Base-by-base conservation (phyloP, 2,888 invertebrate species). In the Caradrina clavipalpis region DNA sequence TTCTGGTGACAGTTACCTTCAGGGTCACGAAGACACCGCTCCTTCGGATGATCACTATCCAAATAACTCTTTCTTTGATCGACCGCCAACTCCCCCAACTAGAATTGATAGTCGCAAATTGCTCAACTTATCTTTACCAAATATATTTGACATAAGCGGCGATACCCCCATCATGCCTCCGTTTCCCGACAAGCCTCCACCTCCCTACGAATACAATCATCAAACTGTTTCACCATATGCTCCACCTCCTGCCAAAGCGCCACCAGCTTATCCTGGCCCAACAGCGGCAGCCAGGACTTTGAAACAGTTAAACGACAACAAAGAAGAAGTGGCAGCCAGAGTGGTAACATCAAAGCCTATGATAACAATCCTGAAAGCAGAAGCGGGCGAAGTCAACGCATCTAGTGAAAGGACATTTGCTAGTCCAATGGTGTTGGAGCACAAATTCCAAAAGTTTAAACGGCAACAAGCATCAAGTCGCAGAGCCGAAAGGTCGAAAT, bases 271-370 rank as follows among this genome's bases (percentile, higher is more conserved):
- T 91, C 97, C 97, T 1, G 96, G 96, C 10, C 84, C 87, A 49
- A 73, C 88, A 51, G 74, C 84, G 54, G 81, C 90, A 21, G 84
- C 80, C 21, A 75, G 79, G 55, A 79, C 89, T 63, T 80, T 88
- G 35, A 92, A 91, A 84, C 88, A 88, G 75, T 72, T 81, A 15
- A 86, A 73, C 51, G 94, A 95, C 22, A 94, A 93, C 35, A 95
- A 95, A 76, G 97, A 97, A 91, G 98, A 98, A 93, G 97, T 97
- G 0, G 96, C 97, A 59, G 98, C 98, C 0, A 96, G 98, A 76
- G 97, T 98, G 79, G 98, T 98, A 47, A 98, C 98, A 39, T 97
- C 98, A 0, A 96, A 97, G 75, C 97, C 98, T 0, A 97, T 98
- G 91, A 97, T 97, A 66, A 98, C 97, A 88, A 97, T 98, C 75